phyloP scores from a whole-genome alignment of 35 echinoderm and acorn worm genomes.

The Ptychodera flava region DNA sequence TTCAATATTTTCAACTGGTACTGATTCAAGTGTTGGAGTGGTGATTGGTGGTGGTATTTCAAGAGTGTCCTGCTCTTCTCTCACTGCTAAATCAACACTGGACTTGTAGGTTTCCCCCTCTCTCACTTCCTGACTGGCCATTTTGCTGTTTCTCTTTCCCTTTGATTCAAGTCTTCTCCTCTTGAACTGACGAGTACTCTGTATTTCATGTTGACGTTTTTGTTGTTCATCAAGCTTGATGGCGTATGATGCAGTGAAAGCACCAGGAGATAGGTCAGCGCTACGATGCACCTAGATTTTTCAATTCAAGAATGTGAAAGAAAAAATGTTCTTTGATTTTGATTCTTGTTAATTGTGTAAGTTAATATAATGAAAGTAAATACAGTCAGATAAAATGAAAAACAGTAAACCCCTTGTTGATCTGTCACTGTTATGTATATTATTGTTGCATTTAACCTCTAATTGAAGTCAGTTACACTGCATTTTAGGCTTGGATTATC shows the following conservation, averaged over 20 bases:
- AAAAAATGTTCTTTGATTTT: too few relatives aligned
- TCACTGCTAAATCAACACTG: background rate
- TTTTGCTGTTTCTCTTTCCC: background rate
- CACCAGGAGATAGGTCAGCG: background rate
- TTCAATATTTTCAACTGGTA: background rate
- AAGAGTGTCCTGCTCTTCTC: background rate
- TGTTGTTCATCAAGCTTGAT: background rate
- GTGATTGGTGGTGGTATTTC: background rate
- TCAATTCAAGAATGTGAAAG: too few relatives aligned
- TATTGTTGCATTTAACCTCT: too few relatives aligned
- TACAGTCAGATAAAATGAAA: too few relatives aligned
- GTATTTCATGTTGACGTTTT: background rate
- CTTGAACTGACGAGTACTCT: background rate
- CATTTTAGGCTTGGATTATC: too few relatives aligned
- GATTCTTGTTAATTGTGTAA: too few relatives aligned
- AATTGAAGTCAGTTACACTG: too few relatives aligned
- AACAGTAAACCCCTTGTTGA: too few relatives aligned
- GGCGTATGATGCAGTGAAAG: background rate
- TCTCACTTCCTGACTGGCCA: background rate
- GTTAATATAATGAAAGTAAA: too few relatives aligned
- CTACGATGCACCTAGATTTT: background rate
- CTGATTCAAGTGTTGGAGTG: background rate
- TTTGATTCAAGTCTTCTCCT: background rate
- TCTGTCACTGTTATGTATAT: too few relatives aligned
- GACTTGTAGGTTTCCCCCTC: background rate